Evolutionary conservation across 2,888 invertebrate genomes (phyloP), one percentile per base, ranked within the genome.

Genomic region (Quadroppia sp.): DNA sequence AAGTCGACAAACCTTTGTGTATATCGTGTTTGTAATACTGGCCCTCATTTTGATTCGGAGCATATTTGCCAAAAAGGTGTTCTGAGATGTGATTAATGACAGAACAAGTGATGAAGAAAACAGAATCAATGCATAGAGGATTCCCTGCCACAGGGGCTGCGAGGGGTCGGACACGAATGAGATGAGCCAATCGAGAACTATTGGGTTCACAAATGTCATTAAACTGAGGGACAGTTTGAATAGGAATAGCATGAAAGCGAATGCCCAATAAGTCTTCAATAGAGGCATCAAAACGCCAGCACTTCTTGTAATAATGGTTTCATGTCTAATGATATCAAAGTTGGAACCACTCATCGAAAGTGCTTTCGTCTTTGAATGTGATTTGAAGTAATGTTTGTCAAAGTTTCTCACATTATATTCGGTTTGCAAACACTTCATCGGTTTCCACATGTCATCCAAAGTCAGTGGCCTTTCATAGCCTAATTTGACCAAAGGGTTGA

Each of bases 1-100:
- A n/a, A n/a, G n/a, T n/a, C n/a, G 82, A 89, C 89, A 81, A 48
- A 71, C 71, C 84, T 95, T 95, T 75, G 90, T 87, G 81, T 94
- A 95, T 79, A 95, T 90, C 72, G 92, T 89, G 78, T 91, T 90
- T 20, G 92, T 91, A 40, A 94, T 83, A 0, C 92, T 90, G 0
- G 94, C 92, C 76, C 94, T 87, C 80, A 96, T 90, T 75, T 92
- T 88, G 86, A 97, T 88, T 3, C 95, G 95, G 20, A 93, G 89
- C 71, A 92, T 85, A 83, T 91, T 90, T 91, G 92, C 92, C 75
- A 90, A 87, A 80, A 93, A 91, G 83, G 94, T 95, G 83, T 95
- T 94, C 81, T 95, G 94, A 1, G 92, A 89, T 53, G 93, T 84
- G 67, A 95, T 85, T 78, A 94, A 82, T 0, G 95, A 94, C 82